Evolutionary conservation across 2,797 vertebrate species (phyloP), one percentile per base, ranked within the genome.

Genomic region (Myotis pilosus): DNA sequence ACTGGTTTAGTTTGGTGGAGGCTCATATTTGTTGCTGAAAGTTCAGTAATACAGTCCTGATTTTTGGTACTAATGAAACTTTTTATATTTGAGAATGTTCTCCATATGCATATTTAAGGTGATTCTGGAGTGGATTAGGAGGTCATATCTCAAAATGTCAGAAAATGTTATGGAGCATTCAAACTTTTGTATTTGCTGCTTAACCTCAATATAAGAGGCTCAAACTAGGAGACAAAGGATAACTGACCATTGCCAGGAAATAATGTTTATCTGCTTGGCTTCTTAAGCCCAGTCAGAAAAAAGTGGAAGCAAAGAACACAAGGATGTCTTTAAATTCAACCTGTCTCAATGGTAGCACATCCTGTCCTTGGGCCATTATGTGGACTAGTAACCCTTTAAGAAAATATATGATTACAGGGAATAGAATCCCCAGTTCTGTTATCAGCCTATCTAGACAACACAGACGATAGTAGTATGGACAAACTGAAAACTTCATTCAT

Each of bases 401-500:
- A 89, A 96, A 84, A 83, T 69, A 44, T 1, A 19, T 75, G 64
- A 87, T 88, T 76, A 88, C 66, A 94, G 71, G 76, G 66, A 95
- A 36, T 8, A 88, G 82, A 93, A 71, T 49, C 41, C 68, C 66
- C 47, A 55, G 15, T 88, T 86, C 75, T 89, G 30, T 86, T 68
- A 93, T 33, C 66, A 33, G 82, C 47, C 93, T 88, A 89, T 91
- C 79, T 87, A 91, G 86, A 93, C 86, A 92, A 87, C 47, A 83
- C 82, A 75, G 55, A 88, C 84, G 49, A 36, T 89, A 96, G 89
- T 86, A 92, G 74, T 96, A 94, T 94, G 86, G 93, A 97, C 44
- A 95, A 96, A 95, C 93, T 97, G 93, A 96, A 97, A 97, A 80
- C 75, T 19, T 57, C 75, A 41, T 36, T 94, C 90, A 95, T 97